Evolutionary conservation across 1,140 invertebrate species (phyloP).

Genomic region (Hyphantria cunea): DNA sequence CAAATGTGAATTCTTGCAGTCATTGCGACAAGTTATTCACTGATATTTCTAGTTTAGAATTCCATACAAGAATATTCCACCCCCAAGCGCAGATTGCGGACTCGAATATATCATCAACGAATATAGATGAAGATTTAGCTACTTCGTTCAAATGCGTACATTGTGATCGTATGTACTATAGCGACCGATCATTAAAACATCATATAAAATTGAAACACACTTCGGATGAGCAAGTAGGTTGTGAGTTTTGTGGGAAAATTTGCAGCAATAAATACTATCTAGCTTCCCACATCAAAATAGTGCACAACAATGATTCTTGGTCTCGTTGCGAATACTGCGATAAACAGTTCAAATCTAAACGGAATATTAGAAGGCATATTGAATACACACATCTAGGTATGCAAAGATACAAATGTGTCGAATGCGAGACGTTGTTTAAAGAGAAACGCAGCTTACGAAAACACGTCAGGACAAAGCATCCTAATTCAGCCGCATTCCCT

Average conservation of each 20-base stretch:
- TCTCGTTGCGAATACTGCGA: conserved; percentile 63
- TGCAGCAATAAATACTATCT: conserved; percentile 66
- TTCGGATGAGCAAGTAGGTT: conserved; percentile 48
- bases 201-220: conserved; percentile 64
- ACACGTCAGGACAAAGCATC: conserved; percentile 60
- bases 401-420: conserved; percentile 62
- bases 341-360: conserved; percentile 59
- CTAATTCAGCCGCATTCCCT: conserved; percentile 53
- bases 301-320: conserved; percentile 49
- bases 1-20: conserved; percentile 49
- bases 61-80: conserved; percentile 62
- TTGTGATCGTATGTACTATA: conserved; percentile 59
- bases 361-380: conserved; percentile 58
- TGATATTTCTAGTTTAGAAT: conserved; percentile 59
- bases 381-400: conserved; percentile 60
- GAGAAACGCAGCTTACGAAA: conserved; percentile 65
- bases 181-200: conserved; percentile 56
- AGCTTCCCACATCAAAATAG: conserved; percentile 56
- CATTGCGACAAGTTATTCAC: conserved; percentile 67
- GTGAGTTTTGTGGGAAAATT: conserved; percentile 50
- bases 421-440: conserved; percentile 64
- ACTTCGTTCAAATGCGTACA: conserved; percentile 47
- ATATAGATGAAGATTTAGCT: conserved; percentile 34
- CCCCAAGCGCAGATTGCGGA: conserved; percentile 54
- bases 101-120: conserved; percentile 46